Evolutionary conservation across 2,888 invertebrate species (phyloP).

Genomic region (Spatulosminthurus flaviceps): DNA sequence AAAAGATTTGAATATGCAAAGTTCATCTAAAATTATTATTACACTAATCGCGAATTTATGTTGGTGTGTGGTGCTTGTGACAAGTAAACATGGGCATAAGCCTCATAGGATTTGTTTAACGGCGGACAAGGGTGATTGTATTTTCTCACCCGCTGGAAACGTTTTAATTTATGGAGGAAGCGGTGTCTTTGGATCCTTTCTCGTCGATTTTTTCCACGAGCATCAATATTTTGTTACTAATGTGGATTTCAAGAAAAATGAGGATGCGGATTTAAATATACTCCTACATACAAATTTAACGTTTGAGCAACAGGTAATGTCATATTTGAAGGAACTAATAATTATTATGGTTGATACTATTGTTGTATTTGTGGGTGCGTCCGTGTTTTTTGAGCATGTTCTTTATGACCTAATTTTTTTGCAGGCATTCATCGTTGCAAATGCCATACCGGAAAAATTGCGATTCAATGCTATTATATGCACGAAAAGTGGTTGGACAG

Average conservation of each 20-base stretch:
- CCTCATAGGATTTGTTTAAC: neutral
- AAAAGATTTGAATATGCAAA: too few species aligned
- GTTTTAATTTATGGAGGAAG: slow-evolving; percentile 38
- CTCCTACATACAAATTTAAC: slow-evolving; percentile 30
- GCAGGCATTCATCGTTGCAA: slow-evolving; percentile 38
- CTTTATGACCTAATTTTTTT: neutral
- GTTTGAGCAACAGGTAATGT: slow-evolving; percentile 41
- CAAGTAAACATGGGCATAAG: neutral
- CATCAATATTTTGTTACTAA: slow-evolving; percentile 27
- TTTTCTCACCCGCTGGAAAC: slow-evolving; percentile 19
- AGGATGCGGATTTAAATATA: slow-evolving; percentile 37
- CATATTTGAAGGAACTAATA: neutral
- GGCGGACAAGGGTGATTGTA: slow-evolving; percentile 3
- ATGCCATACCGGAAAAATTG: slow-evolving; percentile 25
- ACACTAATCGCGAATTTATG: neutral
- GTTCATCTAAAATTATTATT: too few species aligned
- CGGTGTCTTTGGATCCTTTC: slow-evolving; percentile 40
- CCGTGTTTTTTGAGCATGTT: neutral
- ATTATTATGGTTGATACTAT: neutral
- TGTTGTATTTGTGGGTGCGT: neutral
- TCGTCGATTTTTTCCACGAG: slow-evolving; percentile 38
- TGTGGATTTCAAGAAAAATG: slow-evolving; percentile 34
- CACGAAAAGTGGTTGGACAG: slow-evolving; percentile 39
- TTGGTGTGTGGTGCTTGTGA: neutral
- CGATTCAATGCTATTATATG: slow-evolving; percentile 40